Evolutionary conservation across 2,888 invertebrate species (phyloP), one percentile per base, ranked within the genome.

Genomic region (Trichogramma dendrolimi): DNA sequence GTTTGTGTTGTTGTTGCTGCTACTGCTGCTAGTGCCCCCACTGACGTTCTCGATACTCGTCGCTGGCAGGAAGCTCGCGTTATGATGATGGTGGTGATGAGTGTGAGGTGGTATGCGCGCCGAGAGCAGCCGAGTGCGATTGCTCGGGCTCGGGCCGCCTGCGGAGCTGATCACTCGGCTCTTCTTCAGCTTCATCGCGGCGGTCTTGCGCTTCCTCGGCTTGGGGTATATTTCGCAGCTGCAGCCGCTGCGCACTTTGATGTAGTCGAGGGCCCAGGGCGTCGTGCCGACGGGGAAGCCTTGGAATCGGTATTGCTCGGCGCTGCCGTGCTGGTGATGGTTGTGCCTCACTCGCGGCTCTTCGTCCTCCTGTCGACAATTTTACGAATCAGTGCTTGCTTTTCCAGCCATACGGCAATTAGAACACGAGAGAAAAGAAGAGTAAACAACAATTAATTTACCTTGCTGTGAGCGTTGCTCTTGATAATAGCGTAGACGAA

Each of bases 401-500:
- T 40, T 6, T n/a, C 39, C 6, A 14, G 27, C 39, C 27, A 49
- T 49, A 10, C n/a, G 6, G 39, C 38, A 8, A 1, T 8, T 1
- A 4, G 4, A 38, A 51, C 51, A n/a, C 10, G 51, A 51, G n/a
- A 51, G 8, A 27, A 42, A 42, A 53, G 7, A 11, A n/a, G 42
- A 53, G 14, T 4, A 4, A 43, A 5, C 42, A 1, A n/a, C n/a
- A 51, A 62, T 40, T n/a, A 52, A 44, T 46, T 70, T 69, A 78
- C 61, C 78, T 82, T 74, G 39, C 77, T 71, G 56, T 81, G 81
- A 66, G 27, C 81, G 82, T 73, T 87, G 87, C 70, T 88, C 84
- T 88, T 84, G 61, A 92, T 89, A 69, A 93, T 82, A 60, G 93
- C 94, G 80, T 94, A 94, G 4, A 90, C 87, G 76, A 88, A 92